Percentiles rank a stretch among this genome's conserved stretches.
Evolutionary conservation across 2,113 vertebrate genomes (phyloP).

Genomic region (Leptodactylus fuscus): DNA sequence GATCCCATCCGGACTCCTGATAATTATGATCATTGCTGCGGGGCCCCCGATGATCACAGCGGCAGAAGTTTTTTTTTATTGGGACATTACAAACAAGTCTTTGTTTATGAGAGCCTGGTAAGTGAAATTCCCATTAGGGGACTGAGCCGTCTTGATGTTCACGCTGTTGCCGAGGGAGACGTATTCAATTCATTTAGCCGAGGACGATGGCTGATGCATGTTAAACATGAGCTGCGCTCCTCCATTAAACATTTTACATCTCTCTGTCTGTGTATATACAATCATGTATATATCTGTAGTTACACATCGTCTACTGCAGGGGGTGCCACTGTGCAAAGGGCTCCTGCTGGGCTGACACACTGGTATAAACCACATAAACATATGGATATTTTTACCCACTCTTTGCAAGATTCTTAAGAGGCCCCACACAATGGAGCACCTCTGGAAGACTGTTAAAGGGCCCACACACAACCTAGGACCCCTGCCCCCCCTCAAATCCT

Average conservation of each 20-base stretch:
- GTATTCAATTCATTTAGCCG: neutral
- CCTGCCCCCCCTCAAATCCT: no score
- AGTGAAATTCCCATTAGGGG: constrained; percentile 48
- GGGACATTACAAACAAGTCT: constrained; percentile 44
- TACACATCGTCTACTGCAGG: neutral
- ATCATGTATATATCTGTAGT: neutral
- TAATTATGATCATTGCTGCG: constrained; percentile 10
- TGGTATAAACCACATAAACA: neutral
- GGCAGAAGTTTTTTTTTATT: constrained; percentile 27
- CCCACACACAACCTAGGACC: no score
- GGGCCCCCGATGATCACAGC: constrained; percentile 10
- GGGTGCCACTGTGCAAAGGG: neutral
- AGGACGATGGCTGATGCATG: constrained; percentile 1
- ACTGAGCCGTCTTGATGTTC: neutral
- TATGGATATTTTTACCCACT: no score
- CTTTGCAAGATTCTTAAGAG: neutral
- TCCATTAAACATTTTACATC: neutral
- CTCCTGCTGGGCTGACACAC: neutral
- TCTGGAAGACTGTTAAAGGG: no score
- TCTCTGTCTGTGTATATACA: neutral
- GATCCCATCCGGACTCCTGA: neutral
- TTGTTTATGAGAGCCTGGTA: constrained; percentile 52
- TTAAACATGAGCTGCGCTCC: neutral
- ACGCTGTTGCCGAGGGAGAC: neutral
- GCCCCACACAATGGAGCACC: no score